Evolutionary conservation across 1,140 invertebrate genomes (phyloP).

Genomic region (Cryptotermes secundus): DNA sequence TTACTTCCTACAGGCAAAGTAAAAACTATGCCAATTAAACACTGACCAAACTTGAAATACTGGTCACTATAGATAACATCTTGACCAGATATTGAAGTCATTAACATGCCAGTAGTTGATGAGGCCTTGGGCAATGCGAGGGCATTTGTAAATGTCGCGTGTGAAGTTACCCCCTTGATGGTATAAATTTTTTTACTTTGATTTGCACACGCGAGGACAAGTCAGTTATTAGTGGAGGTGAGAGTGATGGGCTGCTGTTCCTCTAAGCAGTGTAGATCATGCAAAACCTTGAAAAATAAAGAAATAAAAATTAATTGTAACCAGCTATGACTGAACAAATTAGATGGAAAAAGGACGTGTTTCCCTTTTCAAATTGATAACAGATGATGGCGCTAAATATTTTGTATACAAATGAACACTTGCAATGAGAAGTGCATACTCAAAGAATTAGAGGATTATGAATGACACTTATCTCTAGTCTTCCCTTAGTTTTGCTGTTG

Average conservation of each 20-base stretch:
- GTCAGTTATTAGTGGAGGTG: conserved; percentile 48
- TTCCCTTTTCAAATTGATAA: too few relatives aligned
- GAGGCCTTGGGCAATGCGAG: conserved; percentile 38
- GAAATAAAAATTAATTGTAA: neutral
- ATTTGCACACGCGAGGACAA: conserved; percentile 50
- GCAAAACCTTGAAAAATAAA: conserved; percentile 30
- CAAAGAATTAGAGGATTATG: too few relatives aligned
- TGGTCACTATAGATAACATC: conserved; percentile 40
- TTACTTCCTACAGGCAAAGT: conserved; percentile 29
- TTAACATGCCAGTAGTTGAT: conserved; percentile 38
- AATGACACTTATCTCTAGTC: too few relatives aligned
- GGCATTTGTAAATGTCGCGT: conserved; percentile 34
- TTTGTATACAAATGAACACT: too few relatives aligned
- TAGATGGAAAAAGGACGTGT: too few relatives aligned
- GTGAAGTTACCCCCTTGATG: conserved; percentile 35
- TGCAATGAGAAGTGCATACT: too few relatives aligned
- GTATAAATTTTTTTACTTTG: conserved; percentile 38
- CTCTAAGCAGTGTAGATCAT: conserved; percentile 43
- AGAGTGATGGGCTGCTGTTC: conserved; percentile 47
- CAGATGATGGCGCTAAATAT: too few relatives aligned
- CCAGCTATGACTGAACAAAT: too few relatives aligned
- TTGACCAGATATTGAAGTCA: conserved; percentile 35
- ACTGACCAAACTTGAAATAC: conserved; percentile 41
- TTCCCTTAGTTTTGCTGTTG: too few relatives aligned
- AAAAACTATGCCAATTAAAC: conserved; percentile 35